Conservation (phyloP, 1,140 invertebrate genomes). For the Ceratina japonica region DNA sequence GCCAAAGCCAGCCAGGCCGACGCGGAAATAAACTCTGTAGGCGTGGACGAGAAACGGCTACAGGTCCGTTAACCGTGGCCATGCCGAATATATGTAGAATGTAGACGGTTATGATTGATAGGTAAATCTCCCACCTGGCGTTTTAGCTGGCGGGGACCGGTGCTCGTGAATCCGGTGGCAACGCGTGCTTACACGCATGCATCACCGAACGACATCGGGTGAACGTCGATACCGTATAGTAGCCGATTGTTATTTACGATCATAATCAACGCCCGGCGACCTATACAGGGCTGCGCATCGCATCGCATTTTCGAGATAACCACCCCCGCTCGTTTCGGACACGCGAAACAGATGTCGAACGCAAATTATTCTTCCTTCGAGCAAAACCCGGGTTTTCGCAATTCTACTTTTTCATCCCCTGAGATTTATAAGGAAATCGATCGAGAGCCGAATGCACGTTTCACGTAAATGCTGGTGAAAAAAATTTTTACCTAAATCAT, state of each 20-base stretch:
- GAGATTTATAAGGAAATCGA: no score
- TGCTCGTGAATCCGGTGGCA: conserved; percentile 18
- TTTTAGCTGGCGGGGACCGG: conserved; percentile 1
- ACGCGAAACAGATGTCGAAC: no score
- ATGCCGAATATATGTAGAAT: conserved; percentile 3
- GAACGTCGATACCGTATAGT: conserved; percentile 64
- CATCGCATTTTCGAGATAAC: conserved; percentile 51
- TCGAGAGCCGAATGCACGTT: no score
- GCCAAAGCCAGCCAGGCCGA: conserved; percentile 45
- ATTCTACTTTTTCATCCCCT: no score
- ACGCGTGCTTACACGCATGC: conserved; percentile 40
- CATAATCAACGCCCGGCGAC: conserved; percentile 61
- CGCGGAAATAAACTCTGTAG: conserved; percentile 53
- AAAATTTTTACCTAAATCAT: no score
- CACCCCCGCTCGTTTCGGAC: conserved; percentile 19
- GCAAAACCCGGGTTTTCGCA: no score
- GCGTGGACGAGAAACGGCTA: not conserved
- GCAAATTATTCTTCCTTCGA: not conserved
- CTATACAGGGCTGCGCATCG: conserved; percentile 25
- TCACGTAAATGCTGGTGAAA: no score
- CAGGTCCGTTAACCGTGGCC: conserved; percentile 18
- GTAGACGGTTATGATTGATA: conserved; percentile 60
- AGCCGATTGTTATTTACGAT: conserved; percentile 70
- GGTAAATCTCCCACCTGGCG: conserved; percentile 49
- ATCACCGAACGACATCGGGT: conserved; percentile 62